Percentiles rank a stretch among this genome's conserved stretches.
These are phyloP conservation scores for Charaxes varanes DNA, from an alignment of 1,140 invertebrate species.

Conservation along the genomic window DNA sequence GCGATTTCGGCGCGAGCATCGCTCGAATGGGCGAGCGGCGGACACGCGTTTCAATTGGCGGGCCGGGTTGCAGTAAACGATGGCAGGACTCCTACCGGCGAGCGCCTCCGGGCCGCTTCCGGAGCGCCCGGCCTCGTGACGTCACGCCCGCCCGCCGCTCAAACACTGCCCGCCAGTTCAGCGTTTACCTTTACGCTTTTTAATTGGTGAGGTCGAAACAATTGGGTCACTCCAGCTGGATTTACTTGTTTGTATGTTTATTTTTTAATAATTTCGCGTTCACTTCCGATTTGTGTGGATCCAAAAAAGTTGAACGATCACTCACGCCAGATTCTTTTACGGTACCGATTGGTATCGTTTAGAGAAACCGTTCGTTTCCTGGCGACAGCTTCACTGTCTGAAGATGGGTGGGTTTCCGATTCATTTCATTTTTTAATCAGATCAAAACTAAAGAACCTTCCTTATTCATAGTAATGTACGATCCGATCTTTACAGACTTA, in stretches of 20 bases:
- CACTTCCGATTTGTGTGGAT: constrained; percentile 23
- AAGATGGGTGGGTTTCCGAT: too few species aligned
- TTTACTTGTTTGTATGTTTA: constrained; percentile 40
- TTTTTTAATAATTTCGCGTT: constrained; percentile 26
- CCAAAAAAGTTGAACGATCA: too few species aligned
- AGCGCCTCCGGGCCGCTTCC: constrained; percentile 48
- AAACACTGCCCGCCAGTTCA: constrained; percentile 35
- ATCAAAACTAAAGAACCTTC: too few species aligned
- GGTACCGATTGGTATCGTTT: too few species aligned
- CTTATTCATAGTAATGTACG: too few species aligned
- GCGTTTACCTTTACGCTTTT: constrained; percentile 64
- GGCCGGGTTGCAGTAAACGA: constrained; percentile 53
- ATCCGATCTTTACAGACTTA: too few species aligned
- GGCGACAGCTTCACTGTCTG: too few species aligned
- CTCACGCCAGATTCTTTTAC: too few species aligned
- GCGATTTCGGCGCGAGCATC: constrained; percentile 39
- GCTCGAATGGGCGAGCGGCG: constrained; percentile 45
- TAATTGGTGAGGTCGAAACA: constrained; percentile 69
- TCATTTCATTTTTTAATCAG: too few species aligned
- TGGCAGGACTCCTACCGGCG: constrained; percentile 46
- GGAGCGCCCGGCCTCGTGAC: constrained; percentile 49
- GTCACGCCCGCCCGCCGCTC: constrained; percentile 40
- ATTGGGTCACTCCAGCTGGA: constrained; percentile 57
- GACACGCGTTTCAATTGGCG: constrained; percentile 66
- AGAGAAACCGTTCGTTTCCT: too few species aligned